Conservation (phyloP, 2,888 invertebrate species). For the Caenorhabditis sp. region DNA sequence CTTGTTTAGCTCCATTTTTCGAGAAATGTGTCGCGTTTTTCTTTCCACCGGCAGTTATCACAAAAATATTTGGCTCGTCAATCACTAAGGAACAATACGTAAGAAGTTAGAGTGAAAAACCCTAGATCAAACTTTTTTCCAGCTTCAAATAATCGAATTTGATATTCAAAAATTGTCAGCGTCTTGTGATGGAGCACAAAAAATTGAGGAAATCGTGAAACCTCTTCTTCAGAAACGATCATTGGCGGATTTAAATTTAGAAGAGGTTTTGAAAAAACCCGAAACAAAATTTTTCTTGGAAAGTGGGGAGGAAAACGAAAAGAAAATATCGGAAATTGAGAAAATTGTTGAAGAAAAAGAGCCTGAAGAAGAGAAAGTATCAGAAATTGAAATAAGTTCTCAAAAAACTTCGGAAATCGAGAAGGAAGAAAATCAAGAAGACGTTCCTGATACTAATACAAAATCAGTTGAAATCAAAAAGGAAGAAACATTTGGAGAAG, state of each 20-base stretch:
- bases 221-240: constrained; percentile 43
- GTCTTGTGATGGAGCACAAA: constrained; percentile 46
- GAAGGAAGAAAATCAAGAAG: not conserved
- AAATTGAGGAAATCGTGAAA: constrained; percentile 44
- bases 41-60: constrained; percentile 42
- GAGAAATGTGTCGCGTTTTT: constrained; percentile 44
- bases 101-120: constrained; percentile 2
- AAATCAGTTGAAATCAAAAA: too few species aligned
- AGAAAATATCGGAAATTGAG: too few species aligned
- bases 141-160: constrained; percentile 46
- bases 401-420: not conserved
- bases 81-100: constrained; percentile 52
- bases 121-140: constrained; percentile 4
- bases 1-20: constrained; percentile 46
- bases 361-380: not conserved
- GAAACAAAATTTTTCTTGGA: constrained; percentile 22
- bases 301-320: not conserved
- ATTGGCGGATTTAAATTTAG: constrained; percentile 46
- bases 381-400: not conserved
- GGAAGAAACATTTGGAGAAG: not conserved
- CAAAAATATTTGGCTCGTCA: constrained; percentile 41
- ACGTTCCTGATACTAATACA: not conserved
- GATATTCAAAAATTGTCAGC: constrained; percentile 43
- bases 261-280: constrained; percentile 29
- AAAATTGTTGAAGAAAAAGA: not conserved